These are phyloP conservation scores for Coregonus clupeaformis DNA, from an alignment of 2,113 vertebrate genomes.

Conservation along the genomic window DNA sequence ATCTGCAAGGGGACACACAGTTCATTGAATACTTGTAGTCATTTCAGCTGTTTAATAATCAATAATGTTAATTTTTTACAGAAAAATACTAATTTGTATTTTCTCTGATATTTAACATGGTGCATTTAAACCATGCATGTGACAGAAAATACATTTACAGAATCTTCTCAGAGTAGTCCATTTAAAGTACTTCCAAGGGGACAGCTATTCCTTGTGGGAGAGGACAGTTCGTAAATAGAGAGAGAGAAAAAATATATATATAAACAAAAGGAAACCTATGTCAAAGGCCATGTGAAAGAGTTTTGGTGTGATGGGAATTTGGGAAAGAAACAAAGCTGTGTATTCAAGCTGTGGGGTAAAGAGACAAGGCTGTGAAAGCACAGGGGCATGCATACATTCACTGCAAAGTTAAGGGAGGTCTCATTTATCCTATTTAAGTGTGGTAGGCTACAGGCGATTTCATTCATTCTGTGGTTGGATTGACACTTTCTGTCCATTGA, in stretches of 20 bases:
- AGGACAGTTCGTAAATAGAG: not conserved
- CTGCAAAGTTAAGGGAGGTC: not conserved
- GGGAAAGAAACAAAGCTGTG: not conserved
- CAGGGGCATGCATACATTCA: not conserved
- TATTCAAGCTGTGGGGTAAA: not conserved
- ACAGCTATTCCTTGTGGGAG: not conserved
- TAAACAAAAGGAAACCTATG: conserved; percentile 10
- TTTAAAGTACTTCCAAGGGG: not conserved
- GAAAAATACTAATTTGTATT: not conserved
- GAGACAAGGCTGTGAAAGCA: conserved; percentile 6
- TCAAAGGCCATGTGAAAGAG: conserved; percentile 27
- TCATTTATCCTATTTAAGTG: not conserved
- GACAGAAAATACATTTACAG: too few relatives aligned
- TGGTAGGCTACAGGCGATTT: not conserved
- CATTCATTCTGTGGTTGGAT: not conserved
- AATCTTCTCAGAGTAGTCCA: too few relatives aligned
- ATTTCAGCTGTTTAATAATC: not conserved
- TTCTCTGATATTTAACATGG: not conserved
- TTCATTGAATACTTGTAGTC: conserved; percentile 37
- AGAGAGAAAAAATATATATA: too few relatives aligned
- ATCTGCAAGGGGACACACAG: conserved; percentile 22
- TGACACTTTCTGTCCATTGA: not conserved
- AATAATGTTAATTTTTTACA: not conserved
- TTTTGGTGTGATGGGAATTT: not conserved
- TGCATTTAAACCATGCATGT: not conserved